phyloP scores from a whole-genome alignment of 2,113 vertebrate species.

The Isichthys henryi region DNA sequence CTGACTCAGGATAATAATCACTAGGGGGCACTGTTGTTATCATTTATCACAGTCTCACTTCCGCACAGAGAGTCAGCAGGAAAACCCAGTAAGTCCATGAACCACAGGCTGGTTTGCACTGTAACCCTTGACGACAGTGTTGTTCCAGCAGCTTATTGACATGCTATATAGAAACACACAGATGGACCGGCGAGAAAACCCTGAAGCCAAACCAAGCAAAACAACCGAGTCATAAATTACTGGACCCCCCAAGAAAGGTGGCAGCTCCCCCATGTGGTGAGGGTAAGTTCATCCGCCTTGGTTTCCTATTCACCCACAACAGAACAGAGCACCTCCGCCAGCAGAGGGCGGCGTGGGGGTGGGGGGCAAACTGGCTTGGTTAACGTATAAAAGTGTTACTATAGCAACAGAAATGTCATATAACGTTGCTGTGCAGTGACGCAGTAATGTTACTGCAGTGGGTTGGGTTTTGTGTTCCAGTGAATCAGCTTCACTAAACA shows the following conservation, averaged over 20 bases:
- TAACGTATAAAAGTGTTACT: slow-evolving; percentile 3
- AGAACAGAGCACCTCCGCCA: neutral
- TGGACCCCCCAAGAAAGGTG: neutral
- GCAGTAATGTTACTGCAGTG: neutral
- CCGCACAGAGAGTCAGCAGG: neutral
- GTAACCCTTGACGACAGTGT: neutral
- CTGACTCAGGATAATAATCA: neutral
- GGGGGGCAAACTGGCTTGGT: neutral
- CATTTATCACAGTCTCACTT: neutral
- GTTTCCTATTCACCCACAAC: neutral
- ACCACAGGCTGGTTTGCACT: neutral
- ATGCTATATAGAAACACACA: neutral
- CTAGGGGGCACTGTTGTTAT: neutral
- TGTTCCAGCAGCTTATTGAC: neutral
- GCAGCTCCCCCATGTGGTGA: neutral
- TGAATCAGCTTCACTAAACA: neutral
- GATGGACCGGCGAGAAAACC: neutral
- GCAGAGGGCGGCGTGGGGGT: neutral
- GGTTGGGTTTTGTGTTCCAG: neutral
- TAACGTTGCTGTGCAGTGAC: neutral
- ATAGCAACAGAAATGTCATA: slow-evolving; percentile 11
- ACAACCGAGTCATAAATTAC: neutral
- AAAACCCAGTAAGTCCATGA: neutral
- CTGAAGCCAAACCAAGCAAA: neutral
- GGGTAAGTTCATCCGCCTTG: neutral